These are phyloP conservation scores for Lethocerus indicus DNA, from an alignment of 1,140 invertebrate species.

Conservation along the genomic window DNA sequence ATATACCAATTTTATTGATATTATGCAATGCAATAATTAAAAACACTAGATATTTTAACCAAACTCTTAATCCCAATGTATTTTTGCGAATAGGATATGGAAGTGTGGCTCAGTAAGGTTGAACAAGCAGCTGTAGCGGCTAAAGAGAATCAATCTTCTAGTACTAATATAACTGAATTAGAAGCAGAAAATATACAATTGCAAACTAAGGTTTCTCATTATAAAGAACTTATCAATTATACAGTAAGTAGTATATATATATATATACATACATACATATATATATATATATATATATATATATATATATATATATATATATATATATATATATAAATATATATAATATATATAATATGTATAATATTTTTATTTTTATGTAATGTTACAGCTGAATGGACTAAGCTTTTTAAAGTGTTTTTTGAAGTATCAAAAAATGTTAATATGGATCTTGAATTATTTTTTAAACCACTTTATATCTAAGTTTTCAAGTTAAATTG, in stretches of 20 bases:
- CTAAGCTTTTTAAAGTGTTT: neutral
- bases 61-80: too few relatives aligned
- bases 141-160: neutral
- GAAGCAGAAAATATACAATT: slow-evolving; percentile 2
- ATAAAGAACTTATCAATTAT: neutral
- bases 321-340: neutral
- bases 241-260: neutral
- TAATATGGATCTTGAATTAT: neutral
- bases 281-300: neutral
- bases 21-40: too few relatives aligned
- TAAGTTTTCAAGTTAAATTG: neutral
- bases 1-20: neutral
- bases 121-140: neutral
- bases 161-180: too few relatives aligned
- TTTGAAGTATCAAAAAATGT: neutral
- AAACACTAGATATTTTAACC: too few relatives aligned
- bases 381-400: neutral
- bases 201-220: neutral
- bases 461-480: neutral
- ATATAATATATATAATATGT: neutral
- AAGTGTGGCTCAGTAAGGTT: neutral
- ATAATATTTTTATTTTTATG: neutral
- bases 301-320: neutral
- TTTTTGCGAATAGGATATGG: neutral
- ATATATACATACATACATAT: neutral